A percentile compares a stretch with the other conserved stretches of the same genome.
Evolutionary conservation across 2,888 invertebrate genomes (phyloP).

Genomic region (Sympetrum striolatum): DNA sequence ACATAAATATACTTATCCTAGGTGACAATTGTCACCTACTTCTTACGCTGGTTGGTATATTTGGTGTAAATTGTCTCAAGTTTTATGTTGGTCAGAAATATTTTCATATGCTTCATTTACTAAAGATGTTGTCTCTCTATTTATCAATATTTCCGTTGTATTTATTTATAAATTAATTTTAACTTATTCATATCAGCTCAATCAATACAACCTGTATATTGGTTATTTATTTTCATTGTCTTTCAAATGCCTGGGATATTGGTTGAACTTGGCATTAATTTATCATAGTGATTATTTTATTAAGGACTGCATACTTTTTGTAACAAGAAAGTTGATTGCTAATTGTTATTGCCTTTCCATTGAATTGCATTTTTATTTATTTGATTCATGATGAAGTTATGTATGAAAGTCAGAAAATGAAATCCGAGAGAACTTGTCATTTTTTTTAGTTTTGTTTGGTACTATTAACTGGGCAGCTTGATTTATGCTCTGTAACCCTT

Average conservation of each 20-base stretch:
- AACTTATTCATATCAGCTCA: constrained; percentile 25
- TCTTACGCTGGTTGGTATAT: background rate
- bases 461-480: background rate
- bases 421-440: background rate
- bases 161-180: constrained; percentile 39
- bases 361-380: background rate
- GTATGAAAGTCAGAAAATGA: background rate
- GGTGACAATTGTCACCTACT: background rate
- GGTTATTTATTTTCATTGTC: constrained; percentile 32
- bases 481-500: background rate
- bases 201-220: constrained; percentile 11
- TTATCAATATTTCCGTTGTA: constrained; percentile 15
- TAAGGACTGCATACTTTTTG: background rate
- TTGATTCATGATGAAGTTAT: background rate
- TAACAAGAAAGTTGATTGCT: background rate
- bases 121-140: constrained; percentile 10
- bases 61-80: background rate
- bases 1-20: background rate
- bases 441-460: background rate
- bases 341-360: background rate
- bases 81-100: background rate
- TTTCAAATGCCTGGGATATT: constrained; percentile 15
- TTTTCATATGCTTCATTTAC: background rate
- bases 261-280: background rate
- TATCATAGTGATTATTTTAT: background rate